A percentile compares a stretch with the other conserved stretches of the same genome.
Conservation (phyloP, 1,140 invertebrate genomes). For the Sycophaga agraensis region DNA sequence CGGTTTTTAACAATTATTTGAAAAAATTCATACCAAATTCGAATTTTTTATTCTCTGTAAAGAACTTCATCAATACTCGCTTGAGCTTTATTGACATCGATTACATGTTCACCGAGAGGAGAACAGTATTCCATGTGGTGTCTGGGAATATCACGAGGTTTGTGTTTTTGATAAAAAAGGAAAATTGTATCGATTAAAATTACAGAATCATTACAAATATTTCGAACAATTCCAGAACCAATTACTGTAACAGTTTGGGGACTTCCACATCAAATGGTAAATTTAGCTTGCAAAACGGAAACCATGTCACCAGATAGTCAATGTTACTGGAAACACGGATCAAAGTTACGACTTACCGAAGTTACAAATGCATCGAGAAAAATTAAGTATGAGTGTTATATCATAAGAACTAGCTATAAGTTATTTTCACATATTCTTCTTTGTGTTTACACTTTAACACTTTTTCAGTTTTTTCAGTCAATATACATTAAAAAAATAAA, state of each 20-base stretch:
- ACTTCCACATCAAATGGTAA: slow-evolving; percentile 48
- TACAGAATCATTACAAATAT: background rate
- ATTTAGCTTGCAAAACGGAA: slow-evolving; percentile 48
- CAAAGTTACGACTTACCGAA: background rate
- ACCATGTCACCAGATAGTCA: slow-evolving; percentile 34
- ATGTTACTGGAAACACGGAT: slow-evolving; percentile 49
- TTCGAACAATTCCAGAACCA: slow-evolving; percentile 39
- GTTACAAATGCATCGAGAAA: background rate
- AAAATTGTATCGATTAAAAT: background rate
- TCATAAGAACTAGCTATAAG: too few relatives aligned
- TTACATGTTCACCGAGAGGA: slow-evolving; percentile 13
- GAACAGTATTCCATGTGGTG: slow-evolving; percentile 14
- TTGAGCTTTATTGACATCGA: slow-evolving; percentile 28
- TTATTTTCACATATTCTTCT: too few relatives aligned
- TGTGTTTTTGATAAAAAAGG: slow-evolving; percentile 8
- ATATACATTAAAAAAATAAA: too few relatives aligned
- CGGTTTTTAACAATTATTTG: too few relatives aligned
- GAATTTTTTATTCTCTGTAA: background rate
- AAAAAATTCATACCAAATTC: too few relatives aligned
- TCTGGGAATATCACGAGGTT: slow-evolving; percentile 15
- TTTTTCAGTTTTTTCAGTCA: too few relatives aligned
- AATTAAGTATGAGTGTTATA: slow-evolving; percentile 23
- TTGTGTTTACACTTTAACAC: too few relatives aligned
- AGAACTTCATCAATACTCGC: slow-evolving; percentile 9
- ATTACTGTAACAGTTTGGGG: slow-evolving; percentile 49